These are phyloP conservation scores for Stegodyphus mimosarum DNA, from an alignment of 1,140 invertebrate genomes.

Conservation along the genomic window DNA sequence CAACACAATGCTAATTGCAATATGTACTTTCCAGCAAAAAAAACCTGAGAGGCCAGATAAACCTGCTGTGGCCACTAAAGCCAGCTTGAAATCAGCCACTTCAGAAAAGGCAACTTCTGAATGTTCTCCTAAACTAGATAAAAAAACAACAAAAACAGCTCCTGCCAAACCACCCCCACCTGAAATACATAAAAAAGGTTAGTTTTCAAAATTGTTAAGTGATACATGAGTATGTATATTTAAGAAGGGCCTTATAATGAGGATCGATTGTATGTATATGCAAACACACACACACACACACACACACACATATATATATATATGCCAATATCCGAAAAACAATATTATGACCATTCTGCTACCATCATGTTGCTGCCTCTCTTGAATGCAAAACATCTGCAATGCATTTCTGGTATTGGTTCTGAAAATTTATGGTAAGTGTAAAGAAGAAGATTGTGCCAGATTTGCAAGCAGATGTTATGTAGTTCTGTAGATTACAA, in stretches of 20 bases:
- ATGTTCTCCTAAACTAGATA: conserved; percentile 14
- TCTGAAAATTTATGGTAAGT: too few species aligned
- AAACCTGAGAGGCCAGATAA: conserved; percentile 66
- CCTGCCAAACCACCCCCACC: conserved; percentile 49
- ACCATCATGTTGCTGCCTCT: too few species aligned
- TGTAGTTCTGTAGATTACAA: too few species aligned
- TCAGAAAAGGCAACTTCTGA: conserved; percentile 58
- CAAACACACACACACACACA: background rate
- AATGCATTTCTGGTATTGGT: too few species aligned
- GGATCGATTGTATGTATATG: background rate
- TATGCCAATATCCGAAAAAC: background rate
- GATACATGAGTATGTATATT: background rate
- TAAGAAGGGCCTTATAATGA: background rate
- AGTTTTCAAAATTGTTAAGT: background rate
- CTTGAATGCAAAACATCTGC: too few species aligned
- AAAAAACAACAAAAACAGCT: conserved; percentile 35
- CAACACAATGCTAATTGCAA: too few species aligned
- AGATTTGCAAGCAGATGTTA: too few species aligned
- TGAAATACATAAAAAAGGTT: conserved; percentile 60
- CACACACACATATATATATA: background rate
- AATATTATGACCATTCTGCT: background rate
- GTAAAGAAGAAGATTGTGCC: too few species aligned
- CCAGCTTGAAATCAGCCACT: conserved; percentile 13
- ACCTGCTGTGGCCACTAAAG: conserved; percentile 60
- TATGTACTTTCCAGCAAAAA: conserved; percentile 34